Evolutionary conservation across 2,888 invertebrate species (phyloP), one percentile per base, ranked within the genome.

Genomic region (Hydropsyche betteni): DNA sequence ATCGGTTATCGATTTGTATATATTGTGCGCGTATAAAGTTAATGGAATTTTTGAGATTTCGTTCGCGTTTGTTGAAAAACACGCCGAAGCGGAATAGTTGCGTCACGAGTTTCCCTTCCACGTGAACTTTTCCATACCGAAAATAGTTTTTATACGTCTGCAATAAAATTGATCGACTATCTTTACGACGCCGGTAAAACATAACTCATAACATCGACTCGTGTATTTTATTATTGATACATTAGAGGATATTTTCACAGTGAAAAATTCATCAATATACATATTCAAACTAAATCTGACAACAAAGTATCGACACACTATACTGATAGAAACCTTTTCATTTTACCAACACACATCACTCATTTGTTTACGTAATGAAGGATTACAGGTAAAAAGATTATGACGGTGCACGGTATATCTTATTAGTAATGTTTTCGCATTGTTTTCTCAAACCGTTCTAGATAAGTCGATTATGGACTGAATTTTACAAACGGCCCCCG

Each of bases 301-400:
- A 10, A 44, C 44, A 44, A 8, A 8, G 44, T 44, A 6, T 2
- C 44, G 44, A 44, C 10, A 24, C 24, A 24, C 24, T 24, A 24
- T 44, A 44, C 44, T 6, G 1, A 44, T 44, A 34, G 64, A 64
- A 64, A 64, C 64, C 64, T 64, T 64, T 64, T 64, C 44, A 33
- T 61, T 33, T 8, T 36, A 64, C 64, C 24, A 24, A 8, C 12
- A 34, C 34, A 64, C 24, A 36, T 12, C 36, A n/a, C 14, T 69
- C 51, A 69, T 69, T 50, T 69, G 16, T 69, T 69, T 69, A 50
- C 51, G 50, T 69, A 69, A 69, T 69, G 69, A 69, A 50, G 70
- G 70, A 53, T 53, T 70, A 70, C 52, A 70, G 8, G 53, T 69
- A 16, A 52, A 51, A 70, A 70, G 51, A 34, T 51, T 51, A 70